Percentiles rank a stretch among this genome's conserved stretches.
These are phyloP conservation scores for Spilosoma lubricipeda DNA, from an alignment of 2,888 invertebrate species.

Conservation along the genomic window DNA sequence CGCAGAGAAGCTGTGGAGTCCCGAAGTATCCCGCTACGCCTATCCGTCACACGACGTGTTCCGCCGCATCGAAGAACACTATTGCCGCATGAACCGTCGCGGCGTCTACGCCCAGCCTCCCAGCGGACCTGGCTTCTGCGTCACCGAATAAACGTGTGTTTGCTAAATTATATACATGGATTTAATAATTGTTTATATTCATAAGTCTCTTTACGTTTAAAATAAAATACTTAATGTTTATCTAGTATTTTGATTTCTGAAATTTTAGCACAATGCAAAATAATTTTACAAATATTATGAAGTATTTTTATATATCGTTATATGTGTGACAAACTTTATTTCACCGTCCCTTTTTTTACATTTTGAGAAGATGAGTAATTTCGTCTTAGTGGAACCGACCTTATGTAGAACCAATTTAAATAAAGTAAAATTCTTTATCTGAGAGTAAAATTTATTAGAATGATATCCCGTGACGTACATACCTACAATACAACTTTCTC, in stretches of 20 bases:
- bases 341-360: no score
- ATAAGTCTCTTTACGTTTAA: slow-evolving; percentile 13
- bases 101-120: slow-evolving; percentile 90
- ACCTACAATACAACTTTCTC: no score
- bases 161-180: slow-evolving; percentile 5
- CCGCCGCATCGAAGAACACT: slow-evolving; percentile 70
- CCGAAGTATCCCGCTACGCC: slow-evolving; percentile 2
- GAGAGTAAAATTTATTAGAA: no score
- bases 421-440: no score
- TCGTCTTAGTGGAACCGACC: no score
- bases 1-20: slow-evolving; percentile 88
- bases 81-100: slow-evolving; percentile 89
- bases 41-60: slow-evolving; percentile 58
- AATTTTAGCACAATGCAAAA: neutral
- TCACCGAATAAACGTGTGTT: slow-evolving; percentile 14
- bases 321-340: no score
- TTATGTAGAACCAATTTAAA: no score
- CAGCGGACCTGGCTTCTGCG: slow-evolving; percentile 88
- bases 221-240: slow-evolving; percentile 16
- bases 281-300: no score
- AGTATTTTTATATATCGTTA: no score
- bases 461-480: no score
- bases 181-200: slow-evolving; percentile 22
- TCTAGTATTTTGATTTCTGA: neutral
- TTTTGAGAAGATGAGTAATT: no score